Base-by-base conservation (phyloP, 2,797 vertebrate genomes). In the Myripristis jacobus region DNA sequence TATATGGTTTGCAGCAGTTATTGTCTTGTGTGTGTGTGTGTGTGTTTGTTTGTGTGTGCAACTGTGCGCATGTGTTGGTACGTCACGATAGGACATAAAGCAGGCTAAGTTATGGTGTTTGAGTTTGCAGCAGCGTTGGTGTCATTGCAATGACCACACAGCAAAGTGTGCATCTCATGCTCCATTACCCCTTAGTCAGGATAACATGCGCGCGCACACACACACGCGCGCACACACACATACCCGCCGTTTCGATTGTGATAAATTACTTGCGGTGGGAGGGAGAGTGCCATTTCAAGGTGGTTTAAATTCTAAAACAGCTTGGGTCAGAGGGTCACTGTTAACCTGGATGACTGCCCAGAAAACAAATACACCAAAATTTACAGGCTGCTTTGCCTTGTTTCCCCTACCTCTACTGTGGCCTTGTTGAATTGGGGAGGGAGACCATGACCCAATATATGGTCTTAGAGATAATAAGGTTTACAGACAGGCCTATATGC, bases 281-380 rank as follows among this genome's bases (percentile, higher is more conserved):
- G 78, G 72, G 77, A 85, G 70, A 85, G 80, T 67, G 86, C 84
- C 87, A 79, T 93, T 94, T 94, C 88, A 93, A 93, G 92, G 92
- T 92, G 91, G 88, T 92, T 94, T 89, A 92, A 92, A 91, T 93
- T 91, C 85, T 81, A 89, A 92, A 92, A 88, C 70, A 81, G 87
- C n/a, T 21, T 63, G 73, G 87, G 85, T 86, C 87, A 83, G 18
- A 54, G 80, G 90, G 90, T 93, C 84, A 75, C 66, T 50, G 64
- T 86, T 85, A 84, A 80, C 69, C 85, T 91, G 90, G 90, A 92
- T 57, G 65, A 74, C 18, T 72, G 88, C 89, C 91, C 89, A 84
- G 85, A 90, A 88, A 89, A 86, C 75, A 86, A 86, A 88, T 24
- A 66, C 10, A 69, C 53, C 29, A 68, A 80, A 87, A 82, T 85